Evolutionary conservation across 1,140 invertebrate genomes (phyloP).

Genomic region (Caerostris darwini): DNA sequence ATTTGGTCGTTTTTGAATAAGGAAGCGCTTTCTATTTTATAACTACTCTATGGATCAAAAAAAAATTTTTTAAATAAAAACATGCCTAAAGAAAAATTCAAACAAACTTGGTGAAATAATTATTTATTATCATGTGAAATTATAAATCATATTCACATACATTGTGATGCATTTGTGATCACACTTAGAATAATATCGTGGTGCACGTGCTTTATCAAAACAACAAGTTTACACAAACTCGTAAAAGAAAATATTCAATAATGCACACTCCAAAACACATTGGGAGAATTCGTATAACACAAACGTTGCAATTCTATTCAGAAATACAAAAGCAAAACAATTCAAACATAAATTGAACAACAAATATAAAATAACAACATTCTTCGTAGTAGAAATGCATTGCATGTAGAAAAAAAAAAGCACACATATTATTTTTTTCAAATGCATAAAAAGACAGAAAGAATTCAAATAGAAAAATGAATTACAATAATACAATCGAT

Average conservation of each 20-base stretch:
- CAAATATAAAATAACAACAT: not conserved
- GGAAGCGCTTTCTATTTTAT: too few species aligned
- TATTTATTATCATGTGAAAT: slow-evolving; percentile 18
- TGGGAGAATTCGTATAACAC: not conserved
- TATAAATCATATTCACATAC: not conserved
- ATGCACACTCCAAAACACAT: not conserved
- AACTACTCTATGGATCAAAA: too few species aligned
- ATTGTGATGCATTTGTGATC: not conserved
- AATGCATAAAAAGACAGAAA: too few species aligned
- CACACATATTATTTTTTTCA: too few species aligned
- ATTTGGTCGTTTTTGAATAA: too few species aligned
- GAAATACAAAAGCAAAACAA: not conserved
- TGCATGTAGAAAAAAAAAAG: not conserved
- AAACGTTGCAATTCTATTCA: not conserved
- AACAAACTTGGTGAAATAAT: not conserved
- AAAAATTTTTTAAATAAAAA: not conserved
- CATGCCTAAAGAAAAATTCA: not conserved
- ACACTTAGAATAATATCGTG: not conserved
- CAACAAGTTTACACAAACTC: not conserved
- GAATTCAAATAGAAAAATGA: too few species aligned
- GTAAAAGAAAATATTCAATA: not conserved
- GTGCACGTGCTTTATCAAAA: slow-evolving; percentile 3
- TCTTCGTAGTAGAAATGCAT: not conserved
- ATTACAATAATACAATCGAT: too few species aligned
- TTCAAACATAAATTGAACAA: not conserved